Evolutionary conservation across 2,797 vertebrate genomes (phyloP).

Genomic region (Trachops cirrhosus): DNA sequence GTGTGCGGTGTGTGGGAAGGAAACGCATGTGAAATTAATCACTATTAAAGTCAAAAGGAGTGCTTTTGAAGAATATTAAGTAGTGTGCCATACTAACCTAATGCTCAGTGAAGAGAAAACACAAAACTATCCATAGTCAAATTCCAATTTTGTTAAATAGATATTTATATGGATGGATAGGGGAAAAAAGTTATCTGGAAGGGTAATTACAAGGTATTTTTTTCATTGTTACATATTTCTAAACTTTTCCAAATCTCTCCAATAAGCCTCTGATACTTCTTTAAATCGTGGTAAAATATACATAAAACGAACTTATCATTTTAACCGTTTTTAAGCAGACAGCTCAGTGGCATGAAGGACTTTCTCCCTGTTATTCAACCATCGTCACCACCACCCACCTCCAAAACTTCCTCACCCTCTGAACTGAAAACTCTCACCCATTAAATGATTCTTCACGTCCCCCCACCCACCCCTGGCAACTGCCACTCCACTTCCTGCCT

Average conservation of each 20-base stretch:
- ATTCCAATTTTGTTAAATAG: background rate
- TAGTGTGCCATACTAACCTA: background rate
- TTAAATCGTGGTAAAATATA: background rate
- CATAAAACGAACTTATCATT: background rate
- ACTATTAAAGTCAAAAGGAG: background rate
- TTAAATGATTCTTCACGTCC: background rate
- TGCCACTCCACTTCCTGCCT: background rate
- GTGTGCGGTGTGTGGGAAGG: background rate
- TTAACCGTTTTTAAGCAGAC: background rate
- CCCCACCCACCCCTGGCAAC: background rate
- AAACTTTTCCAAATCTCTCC: background rate
- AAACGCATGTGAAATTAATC: background rate
- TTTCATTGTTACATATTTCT: background rate
- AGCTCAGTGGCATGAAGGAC: background rate
- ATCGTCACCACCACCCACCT: background rate
- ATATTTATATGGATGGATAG: background rate
- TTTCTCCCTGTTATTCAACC: background rate
- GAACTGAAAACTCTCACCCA: background rate
- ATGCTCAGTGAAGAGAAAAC: background rate
- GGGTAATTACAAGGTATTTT: background rate
- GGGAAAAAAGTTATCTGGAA: background rate
- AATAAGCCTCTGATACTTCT: background rate
- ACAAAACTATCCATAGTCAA: background rate
- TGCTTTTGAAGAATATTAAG: background rate
- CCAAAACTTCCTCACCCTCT: background rate